Evolutionary conservation across 2,888 invertebrate genomes (phyloP), one percentile per base, ranked within the genome.

Genomic region (Xanthorhoe spadicearia): DNA sequence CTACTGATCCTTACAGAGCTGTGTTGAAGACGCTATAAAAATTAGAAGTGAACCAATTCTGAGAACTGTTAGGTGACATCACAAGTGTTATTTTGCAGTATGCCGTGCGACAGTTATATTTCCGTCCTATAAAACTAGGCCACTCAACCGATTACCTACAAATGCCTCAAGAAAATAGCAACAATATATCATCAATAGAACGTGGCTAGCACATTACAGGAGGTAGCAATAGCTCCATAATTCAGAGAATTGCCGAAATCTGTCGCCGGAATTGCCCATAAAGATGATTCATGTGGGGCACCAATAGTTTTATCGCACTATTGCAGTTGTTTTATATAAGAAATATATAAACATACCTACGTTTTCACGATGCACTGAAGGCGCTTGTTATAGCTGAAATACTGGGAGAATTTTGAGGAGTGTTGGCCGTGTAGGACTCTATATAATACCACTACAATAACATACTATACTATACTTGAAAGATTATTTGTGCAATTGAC

Each of bases 221-320:
- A 50, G 18, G 63, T 61, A 66, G 53, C 52, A 67, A 67, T 63
- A 59, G 66, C 52, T 48, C 61, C 54, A 86, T 90, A 90, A 87
- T 83, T 89, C 85, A 87, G 77, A 69, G 80, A 85, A 88, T 89
- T 84, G 89, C 89, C 87, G 87, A 89, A 89, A 90, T 88, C 81
- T 83, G 83, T 79, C 83, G 75, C 72, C 81, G 83, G 78, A 91
- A 91, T 90, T 83, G 90, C 75, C 89, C 84, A 91, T 91, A 90
- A 91, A 90, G 79, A 88, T 90, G 91, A 91, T 88, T 83, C 83
- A 90, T 81, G 59, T 76, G 72, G 66, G 78, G 83, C 71, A 86
- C 84, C 87, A 84, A 89, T 89, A 88, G 88, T 87, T 88, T 85
- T 85, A 86, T 85, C 81, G 79, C 83, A 82, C 76, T 77, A 77